Base-by-base conservation (phyloP, 2,113 vertebrate genomes). In the Forbesichthys agassizii region DNA sequence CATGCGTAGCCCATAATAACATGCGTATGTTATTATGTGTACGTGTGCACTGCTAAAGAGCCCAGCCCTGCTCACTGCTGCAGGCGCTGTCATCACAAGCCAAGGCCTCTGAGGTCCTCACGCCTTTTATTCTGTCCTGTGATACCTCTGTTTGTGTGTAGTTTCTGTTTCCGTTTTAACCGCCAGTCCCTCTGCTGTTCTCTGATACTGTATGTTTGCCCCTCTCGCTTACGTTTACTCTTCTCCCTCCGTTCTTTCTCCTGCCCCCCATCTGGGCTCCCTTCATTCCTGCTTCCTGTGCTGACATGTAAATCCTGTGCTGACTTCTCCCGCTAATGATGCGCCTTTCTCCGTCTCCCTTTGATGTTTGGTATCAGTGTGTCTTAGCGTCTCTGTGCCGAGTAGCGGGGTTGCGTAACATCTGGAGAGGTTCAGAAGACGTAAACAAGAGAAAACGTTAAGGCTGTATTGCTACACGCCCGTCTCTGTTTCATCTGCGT, bases 251-350 rank as follows among this genome's bases (percentile, higher is more conserved):
- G 57, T 64, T 66, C 65, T 54, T 46, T 33, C 60, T 20, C 52
- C 20, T 61, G 48, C 68, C 33, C 16, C 68, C 69, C 48, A 48
- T 64, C 63, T 55, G 42, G 9, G 5, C 65, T 66, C 47, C n/a
- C 68, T 47, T 69, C 57, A 16, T 82, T 78, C 85, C 81, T 68
- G 58, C 81, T 79, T 68, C 62, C 36, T 42, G 5, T 71, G n/a
- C 82, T 61, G 36, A 73, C 73, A 75, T 86, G 83, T 85, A 86
- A 90, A 86, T 81, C 85, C 86, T 74, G 64, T 71, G 65, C 81
- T 72, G 70, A 89, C 73, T 87, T 80, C 79, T 71, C 68, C 76
- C 55, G 70, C 81, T 92, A 88, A 92, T 88, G 87, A 88, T 88
- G 84, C 62, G 72, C 79, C 73, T 72, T 74, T 48, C 80, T 88